phyloP scores from a whole-genome alignment of 2,888 invertebrate species.

The Yponomeuta evonymella region DNA sequence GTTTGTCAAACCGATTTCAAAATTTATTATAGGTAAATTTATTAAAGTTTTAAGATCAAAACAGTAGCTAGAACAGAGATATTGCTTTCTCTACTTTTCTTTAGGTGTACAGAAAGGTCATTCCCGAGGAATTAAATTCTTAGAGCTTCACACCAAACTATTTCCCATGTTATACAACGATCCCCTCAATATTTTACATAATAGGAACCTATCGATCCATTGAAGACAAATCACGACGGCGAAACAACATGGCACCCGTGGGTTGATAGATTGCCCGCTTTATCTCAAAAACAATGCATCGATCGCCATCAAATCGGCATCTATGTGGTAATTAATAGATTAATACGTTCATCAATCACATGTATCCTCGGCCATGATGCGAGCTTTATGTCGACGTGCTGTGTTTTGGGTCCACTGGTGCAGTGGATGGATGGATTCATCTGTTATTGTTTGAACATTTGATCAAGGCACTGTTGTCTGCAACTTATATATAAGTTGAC shows the following conservation, averaged over 20 bases:
- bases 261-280: conserved; percentile 59
- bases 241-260: conserved; percentile 61
- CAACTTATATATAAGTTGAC: not conserved
- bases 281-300: conserved; percentile 55
- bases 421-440: not conserved
- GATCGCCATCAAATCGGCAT: conserved; percentile 54
- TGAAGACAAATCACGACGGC: conserved; percentile 60
- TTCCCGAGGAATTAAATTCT: not conserved
- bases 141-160: not conserved
- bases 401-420: not conserved
- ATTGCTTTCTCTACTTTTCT: not conserved
- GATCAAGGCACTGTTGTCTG: not conserved
- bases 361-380: not conserved
- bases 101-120: not conserved
- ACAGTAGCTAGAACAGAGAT: not conserved
- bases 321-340: conserved; percentile 68
- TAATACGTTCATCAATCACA: conserved; percentile 53
- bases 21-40: not conserved
- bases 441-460: not conserved
- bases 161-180: not conserved
- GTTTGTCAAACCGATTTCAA: not conserved
- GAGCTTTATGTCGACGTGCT: conserved; percentile 10
- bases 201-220: conserved; percentile 5
- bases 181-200: not conserved
- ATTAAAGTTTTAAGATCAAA: not conserved